Conservation (phyloP, 1,140 invertebrate species). For the Pectinophora gossypiella region DNA sequence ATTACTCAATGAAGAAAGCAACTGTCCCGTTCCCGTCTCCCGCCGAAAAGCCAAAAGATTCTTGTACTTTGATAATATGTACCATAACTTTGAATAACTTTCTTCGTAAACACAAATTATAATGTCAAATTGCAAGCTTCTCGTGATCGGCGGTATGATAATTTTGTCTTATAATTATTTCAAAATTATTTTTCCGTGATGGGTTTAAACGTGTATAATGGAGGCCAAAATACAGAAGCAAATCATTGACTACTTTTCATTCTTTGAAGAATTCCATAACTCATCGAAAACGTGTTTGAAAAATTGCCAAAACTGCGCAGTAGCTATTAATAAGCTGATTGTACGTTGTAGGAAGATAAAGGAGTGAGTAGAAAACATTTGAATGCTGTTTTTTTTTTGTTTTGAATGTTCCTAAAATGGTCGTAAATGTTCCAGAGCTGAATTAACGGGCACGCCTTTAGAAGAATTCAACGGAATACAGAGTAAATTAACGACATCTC, state of each 20-base stretch:
- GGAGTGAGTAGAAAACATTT: slow-evolving; percentile 44
- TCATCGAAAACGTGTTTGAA: slow-evolving; percentile 61
- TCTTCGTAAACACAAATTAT: background rate
- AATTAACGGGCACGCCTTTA: slow-evolving; percentile 44
- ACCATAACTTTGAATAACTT: too few relatives aligned
- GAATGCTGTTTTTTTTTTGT: background rate
- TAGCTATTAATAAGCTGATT: slow-evolving; percentile 65
- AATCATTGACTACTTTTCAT: slow-evolving; percentile 66
- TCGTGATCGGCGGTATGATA: background rate
- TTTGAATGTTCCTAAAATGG: background rate
- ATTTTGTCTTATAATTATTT: background rate
- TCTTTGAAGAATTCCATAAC: slow-evolving; percentile 59
- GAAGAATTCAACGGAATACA: slow-evolving; percentile 49
- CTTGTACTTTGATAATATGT: too few relatives aligned
- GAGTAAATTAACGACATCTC: slow-evolving; percentile 36
- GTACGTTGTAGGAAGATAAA: slow-evolving; percentile 55
- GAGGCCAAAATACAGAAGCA: slow-evolving; percentile 64
- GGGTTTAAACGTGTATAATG: slow-evolving; percentile 40
- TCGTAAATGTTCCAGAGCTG: slow-evolving; percentile 39
- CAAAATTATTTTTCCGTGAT: slow-evolving; percentile 14
- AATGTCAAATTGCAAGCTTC: background rate
- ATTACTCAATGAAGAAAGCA: too few relatives aligned
- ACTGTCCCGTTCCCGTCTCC: too few relatives aligned
- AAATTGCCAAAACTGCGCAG: slow-evolving; percentile 67
- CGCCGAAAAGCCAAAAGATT: too few relatives aligned